phyloP scores from a whole-genome alignment of 1,140 invertebrate species.

The Nasonia giraulti region DNA sequence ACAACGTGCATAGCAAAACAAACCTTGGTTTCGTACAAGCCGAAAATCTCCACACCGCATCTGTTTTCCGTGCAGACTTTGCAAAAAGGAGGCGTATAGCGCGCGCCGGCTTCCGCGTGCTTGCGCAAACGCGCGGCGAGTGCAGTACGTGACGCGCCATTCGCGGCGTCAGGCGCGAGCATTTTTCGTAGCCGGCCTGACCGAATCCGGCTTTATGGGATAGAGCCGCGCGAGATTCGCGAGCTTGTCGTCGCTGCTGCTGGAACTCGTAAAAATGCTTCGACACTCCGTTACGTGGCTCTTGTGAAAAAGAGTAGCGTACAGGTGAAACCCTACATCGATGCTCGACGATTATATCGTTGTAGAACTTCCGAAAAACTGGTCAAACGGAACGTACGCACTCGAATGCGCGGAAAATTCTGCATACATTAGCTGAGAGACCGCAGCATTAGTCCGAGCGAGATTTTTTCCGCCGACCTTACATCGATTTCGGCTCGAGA shows the following conservation, averaged over 20 bases:
- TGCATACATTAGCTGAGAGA: background rate
- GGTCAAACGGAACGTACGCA: background rate
- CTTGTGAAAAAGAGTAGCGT: too few species aligned
- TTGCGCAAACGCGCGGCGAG: constrained; percentile 1
- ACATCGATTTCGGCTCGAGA: constrained; percentile 34
- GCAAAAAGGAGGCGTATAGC: background rate
- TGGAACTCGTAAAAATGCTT: too few species aligned
- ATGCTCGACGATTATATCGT: background rate
- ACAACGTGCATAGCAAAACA: too few species aligned
- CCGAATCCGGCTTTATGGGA: background rate
- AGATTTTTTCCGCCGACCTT: constrained; percentile 21
- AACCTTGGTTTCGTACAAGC: background rate
- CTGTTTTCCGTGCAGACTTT: background rate
- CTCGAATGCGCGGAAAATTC: background rate
- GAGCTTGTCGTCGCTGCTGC: background rate
- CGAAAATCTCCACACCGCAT: background rate
- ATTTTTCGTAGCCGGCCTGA: constrained; percentile 12
- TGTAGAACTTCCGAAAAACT: background rate
- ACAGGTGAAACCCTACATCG: too few species aligned
- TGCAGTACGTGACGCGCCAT: background rate
- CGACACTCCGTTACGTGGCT: too few species aligned
- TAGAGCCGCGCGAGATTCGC: background rate
- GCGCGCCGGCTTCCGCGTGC: constrained; percentile 26
- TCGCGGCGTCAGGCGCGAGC: background rate
- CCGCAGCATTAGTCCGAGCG: background rate